Base-by-base conservation (phyloP, 2,888 invertebrate genomes). In the Melanargia galathea region DNA sequence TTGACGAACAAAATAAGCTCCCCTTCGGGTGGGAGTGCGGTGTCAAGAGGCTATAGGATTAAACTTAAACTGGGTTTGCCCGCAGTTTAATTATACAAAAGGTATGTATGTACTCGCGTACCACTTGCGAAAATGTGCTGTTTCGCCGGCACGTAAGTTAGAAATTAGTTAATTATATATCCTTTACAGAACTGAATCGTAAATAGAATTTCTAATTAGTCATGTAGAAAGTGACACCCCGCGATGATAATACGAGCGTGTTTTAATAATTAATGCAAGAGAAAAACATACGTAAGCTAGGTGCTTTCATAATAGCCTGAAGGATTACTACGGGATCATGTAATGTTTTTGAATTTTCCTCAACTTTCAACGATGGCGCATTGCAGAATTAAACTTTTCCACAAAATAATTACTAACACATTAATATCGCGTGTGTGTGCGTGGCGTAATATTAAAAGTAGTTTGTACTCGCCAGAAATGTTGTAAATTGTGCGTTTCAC, bases 11-110 rank as follows among this genome's bases (percentile, higher is more conserved):
- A 88, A 90, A 91, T 90, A 90, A 89, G 85, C 88, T 87, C 83
- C 86, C 86, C 86, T 81, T 75, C 71, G 79, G 76, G 82, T 77
- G 82, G 81, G 82, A 83, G 87, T 82, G 86, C 81, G 87, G 87
- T 88, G 90, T 91, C 90, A 91, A 90, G 90, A 90, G 89, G 90
- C 88, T 89, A 88, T 86, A 88, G 88, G 90, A 91, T 90, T 90
- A 89, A 90, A 90, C 90, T 90, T 87, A 87, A 88, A 90, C 88
- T 86, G 83, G 87, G 86, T 88, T 88, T 85, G 83, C 84, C 88
- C 84, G 81, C 85, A 87, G 85, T 88, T 90, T 88, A 90, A 90
- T 90, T 90, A 90, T 88, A 89, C 89, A 88, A 88, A 90, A 89
- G 85, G 88, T 87, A 86, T 78, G 88, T 87, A 86, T 78, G 75